Evolutionary conservation across 2,797 vertebrate genomes (phyloP).

Genomic region (Anableps anableps): DNA sequence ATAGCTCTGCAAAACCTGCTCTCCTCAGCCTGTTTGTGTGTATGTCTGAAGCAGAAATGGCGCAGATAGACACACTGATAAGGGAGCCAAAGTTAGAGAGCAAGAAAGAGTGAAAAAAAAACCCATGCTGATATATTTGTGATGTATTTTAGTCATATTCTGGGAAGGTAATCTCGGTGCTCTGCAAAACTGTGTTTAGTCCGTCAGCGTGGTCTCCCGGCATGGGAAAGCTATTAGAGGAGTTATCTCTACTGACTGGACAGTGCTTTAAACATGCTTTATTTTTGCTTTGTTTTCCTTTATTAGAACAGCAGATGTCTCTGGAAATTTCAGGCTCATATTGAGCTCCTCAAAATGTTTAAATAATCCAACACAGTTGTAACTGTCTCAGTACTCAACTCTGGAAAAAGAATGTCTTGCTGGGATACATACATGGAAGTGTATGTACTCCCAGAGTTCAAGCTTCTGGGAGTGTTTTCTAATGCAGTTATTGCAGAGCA

Average conservation of each 20-base stretch:
- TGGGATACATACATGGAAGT: slow-evolving; percentile 37
- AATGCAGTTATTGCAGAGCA: slow-evolving; percentile 2
- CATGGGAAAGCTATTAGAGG: slow-evolving; percentile 74
- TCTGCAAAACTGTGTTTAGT: slow-evolving; percentile 59
- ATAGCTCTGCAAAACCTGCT: slow-evolving; percentile 52
- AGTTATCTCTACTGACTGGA: slow-evolving; percentile 61
- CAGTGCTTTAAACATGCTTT: slow-evolving; percentile 50
- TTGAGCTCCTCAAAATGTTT: slow-evolving; percentile 55
- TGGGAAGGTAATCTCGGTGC: slow-evolving; percentile 55
- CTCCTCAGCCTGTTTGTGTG: slow-evolving; percentile 16
- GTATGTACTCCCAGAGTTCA: background rate
- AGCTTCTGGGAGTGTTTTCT: slow-evolving; percentile 20
- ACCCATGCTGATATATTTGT: slow-evolving; percentile 41
- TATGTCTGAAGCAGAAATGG: slow-evolving; percentile 23
- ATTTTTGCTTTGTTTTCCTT: slow-evolving; percentile 53
- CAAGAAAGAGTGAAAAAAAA: background rate
- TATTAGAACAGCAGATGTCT: slow-evolving; percentile 41
- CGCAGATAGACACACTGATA: slow-evolving; percentile 47
- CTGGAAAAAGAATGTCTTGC: slow-evolving; percentile 40
- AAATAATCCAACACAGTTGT: slow-evolving; percentile 53
- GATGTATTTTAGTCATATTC: slow-evolving; percentile 63
- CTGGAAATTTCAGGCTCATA: slow-evolving; percentile 56
- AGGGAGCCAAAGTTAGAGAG: slow-evolving; percentile 27
- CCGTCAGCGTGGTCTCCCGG: slow-evolving; percentile 48
- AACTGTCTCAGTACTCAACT: slow-evolving; percentile 62